These are phyloP conservation scores for Dissostichus mawsoni DNA, from an alignment of 2,113 vertebrate species.

Conservation along the genomic window DNA sequence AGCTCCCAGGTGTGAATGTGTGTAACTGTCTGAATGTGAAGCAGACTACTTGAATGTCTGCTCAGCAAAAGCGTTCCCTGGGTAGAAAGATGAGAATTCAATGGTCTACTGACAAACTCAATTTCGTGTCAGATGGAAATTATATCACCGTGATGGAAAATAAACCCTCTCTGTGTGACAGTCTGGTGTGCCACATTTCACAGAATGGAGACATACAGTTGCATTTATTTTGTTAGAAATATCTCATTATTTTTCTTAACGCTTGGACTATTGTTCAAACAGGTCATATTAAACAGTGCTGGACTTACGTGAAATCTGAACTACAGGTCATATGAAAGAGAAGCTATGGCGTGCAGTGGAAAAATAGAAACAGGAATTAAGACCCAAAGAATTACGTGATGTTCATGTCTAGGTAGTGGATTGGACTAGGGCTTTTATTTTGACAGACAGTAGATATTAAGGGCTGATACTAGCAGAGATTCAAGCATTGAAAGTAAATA, in stretches of 20 bases:
- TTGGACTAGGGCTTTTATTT: background rate
- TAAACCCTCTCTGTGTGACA: slow-evolving; percentile 60
- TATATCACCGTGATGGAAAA: slow-evolving; percentile 54
- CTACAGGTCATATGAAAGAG: slow-evolving; percentile 59
- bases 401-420: background rate
- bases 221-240: slow-evolving; percentile 45
- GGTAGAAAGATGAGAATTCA: slow-evolving; percentile 61
- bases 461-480: background rate
- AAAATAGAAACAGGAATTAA: slow-evolving; percentile 64
- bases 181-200: slow-evolving; percentile 39
- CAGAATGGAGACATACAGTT: slow-evolving; percentile 10
- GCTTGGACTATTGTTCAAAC: slow-evolving; percentile 44
- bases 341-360: slow-evolving; percentile 25
- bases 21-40: slow-evolving; percentile 27
- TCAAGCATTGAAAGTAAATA: background rate
- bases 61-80: slow-evolving; percentile 45
- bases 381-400: background rate
- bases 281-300: slow-evolving; percentile 46
- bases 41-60: slow-evolving; percentile 18
- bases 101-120: slow-evolving; percentile 42
- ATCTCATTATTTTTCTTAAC: slow-evolving; percentile 40
- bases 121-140: slow-evolving; percentile 63
- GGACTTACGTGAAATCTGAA: slow-evolving; percentile 59
- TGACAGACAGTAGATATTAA: background rate
- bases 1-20: slow-evolving; percentile 51